Base-by-base conservation (phyloP, 2,113 vertebrate species). In the Ciconia maguari region DNA sequence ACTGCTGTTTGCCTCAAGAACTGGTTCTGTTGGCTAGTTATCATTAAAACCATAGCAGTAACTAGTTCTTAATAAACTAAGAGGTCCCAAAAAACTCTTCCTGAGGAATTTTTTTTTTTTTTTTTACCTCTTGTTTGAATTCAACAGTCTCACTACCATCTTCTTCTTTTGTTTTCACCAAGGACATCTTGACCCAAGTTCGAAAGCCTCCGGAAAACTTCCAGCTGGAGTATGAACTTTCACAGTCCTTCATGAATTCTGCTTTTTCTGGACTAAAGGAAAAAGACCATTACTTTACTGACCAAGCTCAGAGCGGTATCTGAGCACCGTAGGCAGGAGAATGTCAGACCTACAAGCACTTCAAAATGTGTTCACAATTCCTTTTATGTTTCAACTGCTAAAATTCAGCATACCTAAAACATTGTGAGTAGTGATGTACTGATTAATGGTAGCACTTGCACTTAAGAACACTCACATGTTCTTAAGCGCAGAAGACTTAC, bases 111-210 rank as follows among this genome's bases (percentile, higher is more conserved):
- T n/a, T n/a, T 30, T 49, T 21, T 7, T 48, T 32, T n/a, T n/a
- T 93, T 49, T 80, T 96, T 93, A 99, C 99, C 99, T 99, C 99
- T 94, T 99, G 99, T 38, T 99, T 98, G 98, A 99, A 99, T 96
- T 99, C 99, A 27, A 99, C 98, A 0, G 98, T 98, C 74, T 99
- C 98, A 9, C 98, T 97, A 20, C 96, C 98, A 22, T 99, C 98
- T 96, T 98, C 98, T 74, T 99, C 99, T n/a, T 98, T 98, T 13
- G 99, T 99, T 97, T 98, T 98, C 94, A 99, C 99, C 84, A 99
- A 96, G 55, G 99, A 99, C 99, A 99, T 99, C 98, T 99, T 99
- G 82, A 99, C 99, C 99, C 99, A 99, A 38, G 99, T 99, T 58
- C 99, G 98, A 98, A 99, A 99, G 66, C 99, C 99, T 42, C 99